Evolutionary conservation across 2,888 invertebrate species (phyloP), one percentile per base, ranked within the genome.

Genomic region (Drosophila pullipes): DNA sequence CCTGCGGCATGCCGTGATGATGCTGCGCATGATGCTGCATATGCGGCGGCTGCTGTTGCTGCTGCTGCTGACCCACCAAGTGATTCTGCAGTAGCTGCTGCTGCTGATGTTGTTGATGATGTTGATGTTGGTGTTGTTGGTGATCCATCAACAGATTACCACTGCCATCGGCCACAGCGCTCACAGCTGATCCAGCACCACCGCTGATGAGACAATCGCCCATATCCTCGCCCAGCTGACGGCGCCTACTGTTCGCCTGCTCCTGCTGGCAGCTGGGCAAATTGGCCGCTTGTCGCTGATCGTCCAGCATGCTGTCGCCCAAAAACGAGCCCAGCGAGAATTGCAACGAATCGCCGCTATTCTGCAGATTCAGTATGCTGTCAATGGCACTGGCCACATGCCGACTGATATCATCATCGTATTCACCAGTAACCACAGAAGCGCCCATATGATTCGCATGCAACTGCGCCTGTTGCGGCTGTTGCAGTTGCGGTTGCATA

Each of bases 341-440:
- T 57, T 93, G 92, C 58, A 93, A 68, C 54, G 94, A 92, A 83
- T 94, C 93, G 91, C 93, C 93, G 68, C 92, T 93, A 69, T 93
- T 93, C 91, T 96, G 96, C 82, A 96, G 94, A 93, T 96, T 96
- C 75, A 97, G 94, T 90, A 97, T 97, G 91, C 96, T 96, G 92
- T 97, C 96, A 85, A 97, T 97, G 76, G 97, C 97, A 90, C 96
- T 96, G 92, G 97, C 96, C 74, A 97, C 96, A 92, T 97, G 96
- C 37, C 96, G 96, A 81, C 96, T 96, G 71, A 96, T 96, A 84
- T 96, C 96, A 84, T 96, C 96, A 83, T 95, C 95, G 65, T 93
- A 94, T 71, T 94, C 94, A 16, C 87, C 89, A 3, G 69, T 82
- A 80, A 39, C 86, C 74, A 59, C 91, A 69, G 85, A 60, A 33